Base-by-base conservation (phyloP, 2,797 vertebrate genomes). In the Limosa lapponica region DNA sequence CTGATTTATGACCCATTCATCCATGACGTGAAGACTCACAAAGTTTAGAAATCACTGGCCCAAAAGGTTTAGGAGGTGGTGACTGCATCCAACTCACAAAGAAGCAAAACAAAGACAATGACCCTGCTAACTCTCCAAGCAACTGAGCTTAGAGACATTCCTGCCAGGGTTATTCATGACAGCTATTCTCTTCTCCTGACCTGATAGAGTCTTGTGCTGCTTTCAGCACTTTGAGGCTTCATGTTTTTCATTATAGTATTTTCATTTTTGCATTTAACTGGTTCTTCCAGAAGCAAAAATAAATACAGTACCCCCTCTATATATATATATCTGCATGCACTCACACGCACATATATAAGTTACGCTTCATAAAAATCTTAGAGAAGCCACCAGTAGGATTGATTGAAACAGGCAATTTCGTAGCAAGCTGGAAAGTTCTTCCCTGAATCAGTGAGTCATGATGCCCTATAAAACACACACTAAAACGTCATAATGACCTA, bases 401-500 rank as follows among this genome's bases (percentile, higher is more conserved):
- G 97, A 98, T 97, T 95, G 96, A 97, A 97, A 71, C 54, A 57
- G 67, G 95, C 95, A 97, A 96, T 98, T 96, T 91, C 41, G 0
- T 51, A 90, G 90, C 27, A 22, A 96, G 95, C 96, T 83, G 88
- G 89, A 87, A 94, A 95, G 87, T 84, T 96, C 94, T 95, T 62
- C 78, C 65, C 86, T 71, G 95, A 95, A 93, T 93, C 96, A 80
- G 81, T 97, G 97, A 97, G 93, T 97, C 97, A 96, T 72, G 88
- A 48, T 95, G 91, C 77, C 90, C 96, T 90, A 96, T 97, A 98
- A 97, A 97, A 95, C 92, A 96, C 93, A 79, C 93, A 96, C 95
- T 96, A 96, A 98, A 97, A 93, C 58, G 93, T 98, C 97, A 97
- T 92, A 79, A 96, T 97, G 96, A 96, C 95, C 95, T 95, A 95